Conservation (phyloP, 2,113 vertebrate species). For the Himantopus leucocephalus region DNA sequence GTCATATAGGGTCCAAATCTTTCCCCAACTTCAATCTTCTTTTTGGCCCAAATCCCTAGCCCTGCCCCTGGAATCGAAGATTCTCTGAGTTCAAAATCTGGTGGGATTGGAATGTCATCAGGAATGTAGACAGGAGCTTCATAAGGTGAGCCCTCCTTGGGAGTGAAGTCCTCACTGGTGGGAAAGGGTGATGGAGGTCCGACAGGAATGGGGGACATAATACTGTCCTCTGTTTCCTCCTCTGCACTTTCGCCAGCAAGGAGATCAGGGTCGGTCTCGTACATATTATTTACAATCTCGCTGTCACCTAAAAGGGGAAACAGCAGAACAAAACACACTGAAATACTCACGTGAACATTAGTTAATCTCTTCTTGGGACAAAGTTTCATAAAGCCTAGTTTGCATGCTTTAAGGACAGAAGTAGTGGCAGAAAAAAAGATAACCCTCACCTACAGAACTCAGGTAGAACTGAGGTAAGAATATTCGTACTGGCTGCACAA, state of each 20-base stretch:
- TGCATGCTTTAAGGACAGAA: neutral
- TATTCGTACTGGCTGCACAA: accelerated
- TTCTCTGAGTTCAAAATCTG: conserved; percentile 95
- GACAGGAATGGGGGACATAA: conserved; percentile 92
- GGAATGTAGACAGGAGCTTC: conserved; percentile 99
- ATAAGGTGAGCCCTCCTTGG: conserved; percentile 98
- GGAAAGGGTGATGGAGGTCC: conserved; percentile 87
- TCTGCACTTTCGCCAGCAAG: conserved; percentile 86
- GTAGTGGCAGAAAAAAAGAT: neutral
- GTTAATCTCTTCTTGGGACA: conserved; percentile 8
- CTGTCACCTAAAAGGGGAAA: conserved; percentile 87
- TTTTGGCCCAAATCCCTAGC: conserved; percentile 95
- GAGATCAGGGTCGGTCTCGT: conserved; percentile 90
- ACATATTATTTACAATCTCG: conserved; percentile 91
- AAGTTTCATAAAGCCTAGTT: neutral
- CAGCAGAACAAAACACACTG: conserved; percentile 65
- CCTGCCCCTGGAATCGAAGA: conserved; percentile 94
- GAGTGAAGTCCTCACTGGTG: conserved; percentile 93
- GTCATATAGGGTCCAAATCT: conserved; percentile 87
- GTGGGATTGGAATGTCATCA: conserved; percentile 96
- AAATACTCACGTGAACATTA: conserved; percentile 50
- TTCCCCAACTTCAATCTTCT: conserved; percentile 85
- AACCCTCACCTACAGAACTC: neutral
- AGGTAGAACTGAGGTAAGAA: neutral
- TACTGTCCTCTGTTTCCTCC: conserved; percentile 91